Conservation (phyloP, 2,113 vertebrate genomes). For the Mola mola region DNA sequence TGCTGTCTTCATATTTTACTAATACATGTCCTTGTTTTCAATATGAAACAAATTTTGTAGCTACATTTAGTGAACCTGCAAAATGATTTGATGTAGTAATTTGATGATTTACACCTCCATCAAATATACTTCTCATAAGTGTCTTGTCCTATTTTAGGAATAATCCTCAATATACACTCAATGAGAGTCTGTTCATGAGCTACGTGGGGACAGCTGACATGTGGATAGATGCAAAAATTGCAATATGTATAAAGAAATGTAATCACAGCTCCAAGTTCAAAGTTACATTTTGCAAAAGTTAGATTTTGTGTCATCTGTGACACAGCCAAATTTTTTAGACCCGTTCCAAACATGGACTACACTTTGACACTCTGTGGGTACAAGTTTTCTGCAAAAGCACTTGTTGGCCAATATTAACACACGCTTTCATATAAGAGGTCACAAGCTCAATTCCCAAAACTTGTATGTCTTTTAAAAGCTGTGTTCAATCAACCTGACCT, state of each 20-base stretch:
- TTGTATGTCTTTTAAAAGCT: slow-evolving; percentile 26
- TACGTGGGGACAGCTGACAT: background rate
- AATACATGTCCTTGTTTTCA: slow-evolving; percentile 3
- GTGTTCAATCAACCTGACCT: slow-evolving; percentile 29
- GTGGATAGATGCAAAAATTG: background rate
- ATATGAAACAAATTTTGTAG: background rate
- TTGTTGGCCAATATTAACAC: slow-evolving; percentile 2
- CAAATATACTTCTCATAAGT: background rate
- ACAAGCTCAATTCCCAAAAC: slow-evolving; percentile 27
- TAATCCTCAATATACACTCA: too few relatives aligned
- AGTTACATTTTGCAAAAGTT: background rate
- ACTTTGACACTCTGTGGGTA: background rate
- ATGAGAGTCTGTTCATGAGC: background rate
- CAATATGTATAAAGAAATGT: slow-evolving; percentile 1
- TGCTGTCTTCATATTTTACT: slow-evolving; percentile 17
- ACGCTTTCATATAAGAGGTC: background rate
- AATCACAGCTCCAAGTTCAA: background rate
- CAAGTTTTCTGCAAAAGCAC: slow-evolving; percentile 1
- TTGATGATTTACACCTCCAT: slow-evolving; percentile 21
- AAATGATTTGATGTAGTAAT: slow-evolving; percentile 1
- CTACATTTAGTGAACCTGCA: slow-evolving; percentile 2
- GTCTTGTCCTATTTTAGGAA: too few relatives aligned
- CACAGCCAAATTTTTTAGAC: background rate
- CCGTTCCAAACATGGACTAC: background rate
- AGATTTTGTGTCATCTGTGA: background rate